phyloP scores from a whole-genome alignment of 2,113 vertebrate genomes.

The Scophthalmus maximus region DNA sequence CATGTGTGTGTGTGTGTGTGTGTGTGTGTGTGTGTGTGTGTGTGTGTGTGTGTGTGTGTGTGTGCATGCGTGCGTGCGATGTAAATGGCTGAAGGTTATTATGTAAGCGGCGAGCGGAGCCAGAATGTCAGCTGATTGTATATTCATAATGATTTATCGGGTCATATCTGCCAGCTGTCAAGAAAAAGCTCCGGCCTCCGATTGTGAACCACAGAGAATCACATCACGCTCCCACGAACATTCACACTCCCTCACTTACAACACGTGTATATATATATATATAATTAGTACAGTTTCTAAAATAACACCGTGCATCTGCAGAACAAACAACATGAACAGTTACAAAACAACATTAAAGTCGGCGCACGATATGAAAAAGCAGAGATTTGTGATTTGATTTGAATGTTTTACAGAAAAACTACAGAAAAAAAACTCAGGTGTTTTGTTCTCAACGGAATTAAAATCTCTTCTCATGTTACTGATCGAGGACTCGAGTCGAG shows the following conservation, averaged over 20 bases:
- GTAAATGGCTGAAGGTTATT: not conserved
- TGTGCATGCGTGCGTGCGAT: not conserved
- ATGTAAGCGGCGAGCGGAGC: not conserved
- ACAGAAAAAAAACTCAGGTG: too few species aligned
- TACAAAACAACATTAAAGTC: not conserved
- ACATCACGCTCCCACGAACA: slow-evolving; percentile 1
- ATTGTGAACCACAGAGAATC: not conserved
- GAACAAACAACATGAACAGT: not conserved
- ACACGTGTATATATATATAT: not conserved
- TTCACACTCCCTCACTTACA: slow-evolving; percentile 17
- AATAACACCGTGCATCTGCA: not conserved
- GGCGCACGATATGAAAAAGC: too few species aligned
- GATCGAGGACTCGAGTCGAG: too few species aligned
- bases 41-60: not conserved
- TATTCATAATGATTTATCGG: not conserved
- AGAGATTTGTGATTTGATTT: not conserved
- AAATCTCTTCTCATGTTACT: too few species aligned
- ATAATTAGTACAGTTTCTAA: not conserved
- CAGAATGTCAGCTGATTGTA: not conserved
- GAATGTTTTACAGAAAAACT: not conserved
- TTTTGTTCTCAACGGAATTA: too few species aligned
- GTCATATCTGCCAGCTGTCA: slow-evolving; percentile 9
- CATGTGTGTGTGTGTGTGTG: too few species aligned
- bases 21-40: too few species aligned
- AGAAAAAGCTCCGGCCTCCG: not conserved